Conservation (phyloP, 2,888 invertebrate genomes). For the Metallyticus violacea region DNA sequence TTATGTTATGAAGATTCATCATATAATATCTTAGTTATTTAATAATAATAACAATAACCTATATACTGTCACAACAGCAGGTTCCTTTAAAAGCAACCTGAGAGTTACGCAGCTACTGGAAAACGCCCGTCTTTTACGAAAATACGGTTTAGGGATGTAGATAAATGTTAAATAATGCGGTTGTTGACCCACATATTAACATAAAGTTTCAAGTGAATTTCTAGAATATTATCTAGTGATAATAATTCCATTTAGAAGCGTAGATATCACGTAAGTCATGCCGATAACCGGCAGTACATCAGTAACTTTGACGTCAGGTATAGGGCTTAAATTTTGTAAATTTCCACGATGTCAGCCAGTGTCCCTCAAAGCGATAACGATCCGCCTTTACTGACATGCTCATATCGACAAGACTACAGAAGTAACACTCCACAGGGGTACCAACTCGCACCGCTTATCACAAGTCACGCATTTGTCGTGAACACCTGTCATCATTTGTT, state of each 20-base stretch:
- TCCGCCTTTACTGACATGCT: too few species aligned
- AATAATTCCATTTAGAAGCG: too few species aligned
- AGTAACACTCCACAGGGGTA: too few species aligned
- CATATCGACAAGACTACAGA: not conserved
- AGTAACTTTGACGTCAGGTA: not conserved
- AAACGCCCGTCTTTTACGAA: too few species aligned
- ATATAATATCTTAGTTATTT: too few species aligned
- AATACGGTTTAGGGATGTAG: not conserved
- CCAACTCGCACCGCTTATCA: not conserved
- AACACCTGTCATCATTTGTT: not conserved
- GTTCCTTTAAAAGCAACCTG: too few species aligned
- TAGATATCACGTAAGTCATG: not conserved
- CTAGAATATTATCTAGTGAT: not conserved
- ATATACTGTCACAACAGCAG: too few species aligned
- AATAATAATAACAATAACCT: too few species aligned
- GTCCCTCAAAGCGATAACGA: too few species aligned
- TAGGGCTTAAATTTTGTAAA: not conserved
- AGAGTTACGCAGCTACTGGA: too few species aligned
- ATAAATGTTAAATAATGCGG: not conserved
- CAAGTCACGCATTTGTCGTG: not conserved
- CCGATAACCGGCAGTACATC: not conserved
- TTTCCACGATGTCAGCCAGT: not conserved
- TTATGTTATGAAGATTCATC: too few species aligned
- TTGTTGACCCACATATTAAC: not conserved
- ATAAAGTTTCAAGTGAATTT: not conserved